These are phyloP conservation scores for Cephus spinipes DNA, from an alignment of 2,888 invertebrate genomes.

Conservation along the genomic window DNA sequence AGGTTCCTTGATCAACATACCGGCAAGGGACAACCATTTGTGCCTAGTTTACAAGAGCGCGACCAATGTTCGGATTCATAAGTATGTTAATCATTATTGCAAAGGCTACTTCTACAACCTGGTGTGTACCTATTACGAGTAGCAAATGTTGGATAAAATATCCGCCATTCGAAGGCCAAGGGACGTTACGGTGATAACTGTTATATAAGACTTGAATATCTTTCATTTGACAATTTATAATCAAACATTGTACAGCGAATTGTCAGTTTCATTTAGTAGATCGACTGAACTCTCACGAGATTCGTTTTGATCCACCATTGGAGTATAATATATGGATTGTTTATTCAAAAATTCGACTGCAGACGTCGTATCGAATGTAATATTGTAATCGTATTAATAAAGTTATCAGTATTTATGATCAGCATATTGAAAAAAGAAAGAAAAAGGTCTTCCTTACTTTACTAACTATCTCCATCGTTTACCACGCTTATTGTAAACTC, in stretches of 20 bases:
- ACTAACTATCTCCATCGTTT: conserved; percentile 8
- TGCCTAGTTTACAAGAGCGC: conserved; percentile 74
- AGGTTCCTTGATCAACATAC: conserved; percentile 72
- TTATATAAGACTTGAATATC: neutral
- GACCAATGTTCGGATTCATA: conserved; percentile 64
- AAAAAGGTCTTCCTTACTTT: conserved; percentile 8
- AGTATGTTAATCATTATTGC: conserved; percentile 59
- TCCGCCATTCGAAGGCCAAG: neutral
- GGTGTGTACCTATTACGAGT: conserved; percentile 59
- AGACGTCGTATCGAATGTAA: conserved; percentile 29
- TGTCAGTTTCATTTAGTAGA: neutral
- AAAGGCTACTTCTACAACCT: conserved; percentile 59
- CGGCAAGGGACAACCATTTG: conserved; percentile 75
- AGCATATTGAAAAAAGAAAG: conserved; percentile 21
- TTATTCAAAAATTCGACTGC: neutral
- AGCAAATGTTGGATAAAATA: conserved; percentile 13
- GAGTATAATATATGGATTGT: neutral
- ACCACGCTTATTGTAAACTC: neutral
- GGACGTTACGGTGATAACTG: neutral
- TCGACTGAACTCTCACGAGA: neutral
- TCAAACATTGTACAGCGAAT: conserved; percentile 10
- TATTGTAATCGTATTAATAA: conserved; percentile 58
- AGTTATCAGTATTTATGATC: conserved; percentile 57
- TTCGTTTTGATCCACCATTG: neutral
- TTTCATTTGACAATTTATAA: conserved; percentile 1